These are phyloP conservation scores for Perizoma affinitatum DNA, from an alignment of 2,888 invertebrate species.

Conservation along the genomic window DNA sequence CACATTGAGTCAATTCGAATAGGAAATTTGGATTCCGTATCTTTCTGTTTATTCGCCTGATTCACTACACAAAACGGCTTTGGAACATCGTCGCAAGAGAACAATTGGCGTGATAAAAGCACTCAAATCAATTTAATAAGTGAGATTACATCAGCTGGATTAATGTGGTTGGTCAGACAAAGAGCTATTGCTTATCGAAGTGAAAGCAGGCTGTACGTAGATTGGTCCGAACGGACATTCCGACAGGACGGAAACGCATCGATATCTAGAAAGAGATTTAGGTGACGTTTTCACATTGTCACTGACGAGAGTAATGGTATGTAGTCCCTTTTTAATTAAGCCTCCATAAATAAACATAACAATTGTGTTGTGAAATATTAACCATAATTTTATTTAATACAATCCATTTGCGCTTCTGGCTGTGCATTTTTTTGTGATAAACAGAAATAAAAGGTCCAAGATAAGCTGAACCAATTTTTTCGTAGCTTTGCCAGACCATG, in stretches of 20 bases:
- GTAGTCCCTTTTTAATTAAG: slow-evolving; percentile 27
- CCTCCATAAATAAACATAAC: slow-evolving; percentile 28
- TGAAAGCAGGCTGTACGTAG: slow-evolving; percentile 63
- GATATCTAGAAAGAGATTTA: slow-evolving; percentile 37
- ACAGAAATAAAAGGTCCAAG: slow-evolving; percentile 25
- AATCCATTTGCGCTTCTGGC: slow-evolving; percentile 17
- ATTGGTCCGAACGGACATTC: slow-evolving; percentile 36
- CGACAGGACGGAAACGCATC: slow-evolving; percentile 35
- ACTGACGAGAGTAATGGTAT: slow-evolving; percentile 19
- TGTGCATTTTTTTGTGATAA: slow-evolving; percentile 16
- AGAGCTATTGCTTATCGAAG: slow-evolving; percentile 70
- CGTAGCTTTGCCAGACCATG: slow-evolving; percentile 38
- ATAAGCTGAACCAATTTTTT: slow-evolving; percentile 33
- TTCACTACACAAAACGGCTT: slow-evolving; percentile 41
- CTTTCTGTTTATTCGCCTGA: slow-evolving; percentile 55
- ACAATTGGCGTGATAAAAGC: slow-evolving; percentile 57
- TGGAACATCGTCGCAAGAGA: slow-evolving; percentile 36
- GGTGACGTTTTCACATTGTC: slow-evolving; percentile 36
- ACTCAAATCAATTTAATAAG: slow-evolving; percentile 72
- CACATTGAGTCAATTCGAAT: slow-evolving; percentile 57
- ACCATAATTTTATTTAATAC: background rate
- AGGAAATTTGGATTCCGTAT: slow-evolving; percentile 58
- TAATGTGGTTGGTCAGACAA: slow-evolving; percentile 74
- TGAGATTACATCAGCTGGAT: slow-evolving; percentile 69
- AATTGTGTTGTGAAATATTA: slow-evolving; percentile 20